A percentile compares a stretch with the other conserved stretches of the same genome.
These are phyloP conservation scores for Pseudoatta argentina DNA, from an alignment of 1,140 invertebrate species.

Conservation along the genomic window DNA sequence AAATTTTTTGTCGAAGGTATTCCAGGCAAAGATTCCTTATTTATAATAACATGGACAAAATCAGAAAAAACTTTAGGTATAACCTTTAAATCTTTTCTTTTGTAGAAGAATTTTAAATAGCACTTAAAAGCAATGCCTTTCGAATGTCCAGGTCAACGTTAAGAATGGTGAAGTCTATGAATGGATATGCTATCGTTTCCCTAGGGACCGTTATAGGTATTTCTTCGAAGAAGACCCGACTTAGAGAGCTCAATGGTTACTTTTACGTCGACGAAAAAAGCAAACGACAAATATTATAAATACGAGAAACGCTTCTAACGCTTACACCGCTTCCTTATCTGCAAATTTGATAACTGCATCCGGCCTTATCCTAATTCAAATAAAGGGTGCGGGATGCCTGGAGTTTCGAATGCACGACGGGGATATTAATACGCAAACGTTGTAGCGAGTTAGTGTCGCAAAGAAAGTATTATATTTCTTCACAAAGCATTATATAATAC, in stretches of 20 bases:
- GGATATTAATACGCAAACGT: not conserved
- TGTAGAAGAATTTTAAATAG: constrained; percentile 58
- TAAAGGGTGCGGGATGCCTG: constrained; percentile 39
- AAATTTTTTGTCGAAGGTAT: not conserved
- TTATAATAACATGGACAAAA: not conserved
- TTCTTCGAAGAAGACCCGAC: constrained; percentile 51
- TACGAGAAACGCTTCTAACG: constrained; percentile 55
- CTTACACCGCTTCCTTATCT: constrained; percentile 60
- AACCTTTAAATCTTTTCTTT: not conserved
- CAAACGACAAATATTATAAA: constrained; percentile 70
- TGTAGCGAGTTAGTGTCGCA: not conserved
- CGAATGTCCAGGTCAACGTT: not conserved
- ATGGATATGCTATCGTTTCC: constrained; percentile 68
- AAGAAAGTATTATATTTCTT: not conserved
- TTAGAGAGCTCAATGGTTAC: too few relatives aligned
- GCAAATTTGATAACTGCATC: constrained; percentile 72
- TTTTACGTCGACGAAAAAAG: too few relatives aligned
- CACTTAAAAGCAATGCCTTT: not conserved
- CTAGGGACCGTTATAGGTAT: constrained; percentile 50
- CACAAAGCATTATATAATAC: not conserved
- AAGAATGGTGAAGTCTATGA: constrained; percentile 32
- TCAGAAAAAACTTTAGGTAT: too few relatives aligned
- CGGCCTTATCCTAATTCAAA: constrained; percentile 73
- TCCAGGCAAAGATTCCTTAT: too few relatives aligned
- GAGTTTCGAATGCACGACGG: not conserved